Evolutionary conservation across 1,140 invertebrate species (phyloP).

Genomic region (Drosophila truncata): DNA sequence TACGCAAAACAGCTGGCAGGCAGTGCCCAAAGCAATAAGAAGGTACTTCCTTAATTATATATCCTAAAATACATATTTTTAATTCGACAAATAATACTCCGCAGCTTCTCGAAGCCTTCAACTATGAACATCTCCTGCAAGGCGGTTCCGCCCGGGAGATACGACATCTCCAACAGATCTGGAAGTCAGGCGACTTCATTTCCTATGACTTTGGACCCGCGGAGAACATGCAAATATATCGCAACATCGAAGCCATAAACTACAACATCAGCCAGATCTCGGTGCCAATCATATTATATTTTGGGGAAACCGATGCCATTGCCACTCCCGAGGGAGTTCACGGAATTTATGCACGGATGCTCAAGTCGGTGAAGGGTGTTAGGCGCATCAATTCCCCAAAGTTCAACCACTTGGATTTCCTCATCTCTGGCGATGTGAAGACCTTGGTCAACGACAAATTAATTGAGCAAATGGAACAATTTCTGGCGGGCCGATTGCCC

Average conservation of each 20-base stretch:
- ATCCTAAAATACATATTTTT: neutral
- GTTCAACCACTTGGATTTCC: conserved; percentile 88
- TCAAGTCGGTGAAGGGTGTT: conserved; percentile 79
- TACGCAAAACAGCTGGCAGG: conserved; percentile 63
- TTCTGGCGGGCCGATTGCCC: conserved; percentile 74
- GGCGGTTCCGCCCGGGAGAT: conserved; percentile 68
- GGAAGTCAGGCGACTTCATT: conserved; percentile 82
- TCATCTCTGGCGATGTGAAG: conserved; percentile 87
- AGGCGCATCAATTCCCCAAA: conserved; percentile 82
- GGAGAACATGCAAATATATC: conserved; percentile 86
- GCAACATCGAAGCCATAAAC: conserved; percentile 84
- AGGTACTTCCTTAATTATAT: conserved; percentile 24
- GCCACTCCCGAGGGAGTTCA: conserved; percentile 87
- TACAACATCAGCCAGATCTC: conserved; percentile 88
- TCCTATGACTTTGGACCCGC: conserved; percentile 70
- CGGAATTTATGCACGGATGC: conserved; percentile 86
- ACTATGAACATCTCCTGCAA: conserved; percentile 72
- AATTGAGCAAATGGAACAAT: conserved; percentile 82
- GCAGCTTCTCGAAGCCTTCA: conserved; percentile 61
- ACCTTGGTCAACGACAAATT: conserved; percentile 87
- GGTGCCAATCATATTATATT: conserved; percentile 89
- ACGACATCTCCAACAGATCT: conserved; percentile 75
- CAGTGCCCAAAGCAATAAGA: conserved; percentile 61
- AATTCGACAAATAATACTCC: neutral
- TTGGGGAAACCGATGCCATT: conserved; percentile 90